These are phyloP conservation scores for Bovichtus diacanthus DNA, from an alignment of 2,797 vertebrate species.

Conservation along the genomic window DNA sequence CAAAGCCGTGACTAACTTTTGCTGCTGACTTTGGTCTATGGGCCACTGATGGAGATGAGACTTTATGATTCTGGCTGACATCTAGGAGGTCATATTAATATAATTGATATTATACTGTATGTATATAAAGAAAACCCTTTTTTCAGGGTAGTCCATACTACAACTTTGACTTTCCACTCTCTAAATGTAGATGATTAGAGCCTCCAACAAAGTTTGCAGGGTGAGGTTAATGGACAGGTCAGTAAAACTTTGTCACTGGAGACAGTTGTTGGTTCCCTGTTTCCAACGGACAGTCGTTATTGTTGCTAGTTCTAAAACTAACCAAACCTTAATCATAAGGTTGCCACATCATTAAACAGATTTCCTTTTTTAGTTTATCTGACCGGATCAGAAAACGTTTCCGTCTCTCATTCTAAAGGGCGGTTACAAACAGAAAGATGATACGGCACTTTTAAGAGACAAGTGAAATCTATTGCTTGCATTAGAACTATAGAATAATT, in stretches of 20 bases:
- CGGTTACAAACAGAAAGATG: background rate
- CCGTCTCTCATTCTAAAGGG: background rate
- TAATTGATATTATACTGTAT: background rate
- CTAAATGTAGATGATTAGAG: constrained; percentile 6
- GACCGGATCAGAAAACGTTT: background rate
- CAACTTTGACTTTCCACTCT: background rate
- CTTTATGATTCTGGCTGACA: background rate
- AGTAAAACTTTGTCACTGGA: too few relatives aligned
- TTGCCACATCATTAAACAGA: too few relatives aligned
- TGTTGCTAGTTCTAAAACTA: too few relatives aligned
- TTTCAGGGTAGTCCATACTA: background rate
- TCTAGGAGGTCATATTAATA: constrained; percentile 5
- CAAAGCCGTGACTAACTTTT: constrained; percentile 25
- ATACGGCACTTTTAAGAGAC: background rate
- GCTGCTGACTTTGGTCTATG: background rate
- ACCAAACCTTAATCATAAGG: too few relatives aligned
- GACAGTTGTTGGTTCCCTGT: too few relatives aligned
- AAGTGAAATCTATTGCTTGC: background rate
- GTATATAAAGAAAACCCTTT: background rate
- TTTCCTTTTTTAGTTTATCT: too few relatives aligned
- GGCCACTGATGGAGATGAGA: background rate
- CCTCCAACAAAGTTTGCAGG: too few relatives aligned
- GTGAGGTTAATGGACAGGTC: too few relatives aligned
- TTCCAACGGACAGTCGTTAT: too few relatives aligned
- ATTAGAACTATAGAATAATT: background rate